Percentiles rank a stretch among this genome's conserved stretches.
Evolutionary conservation across 2,113 vertebrate genomes (phyloP).

Genomic region (Nesoenas mayeri): DNA sequence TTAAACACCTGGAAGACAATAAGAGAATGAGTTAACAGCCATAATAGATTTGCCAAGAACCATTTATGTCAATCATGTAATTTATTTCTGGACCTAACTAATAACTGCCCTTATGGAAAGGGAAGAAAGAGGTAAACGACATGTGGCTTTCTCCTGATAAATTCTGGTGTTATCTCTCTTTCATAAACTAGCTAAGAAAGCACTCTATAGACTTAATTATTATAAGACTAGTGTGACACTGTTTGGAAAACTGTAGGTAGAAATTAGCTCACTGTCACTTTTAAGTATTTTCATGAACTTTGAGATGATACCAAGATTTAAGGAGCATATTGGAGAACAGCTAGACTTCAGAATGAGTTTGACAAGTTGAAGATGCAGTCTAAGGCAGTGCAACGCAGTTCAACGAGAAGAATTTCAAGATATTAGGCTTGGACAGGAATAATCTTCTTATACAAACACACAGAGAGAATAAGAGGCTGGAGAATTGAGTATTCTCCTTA

Average conservation of each 20-base stretch:
- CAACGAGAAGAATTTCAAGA: neutral
- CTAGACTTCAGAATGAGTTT: neutral
- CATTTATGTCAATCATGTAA: neutral
- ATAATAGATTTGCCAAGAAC: neutral
- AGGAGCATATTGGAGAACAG: neutral
- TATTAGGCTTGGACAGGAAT: neutral
- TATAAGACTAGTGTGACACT: neutral
- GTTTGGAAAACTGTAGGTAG: neutral
- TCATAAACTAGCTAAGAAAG: neutral
- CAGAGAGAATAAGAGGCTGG: neutral
- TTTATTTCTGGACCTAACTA: slow-evolving; percentile 8
- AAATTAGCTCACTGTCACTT: neutral
- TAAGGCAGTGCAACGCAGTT: neutral
- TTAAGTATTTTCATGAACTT: neutral
- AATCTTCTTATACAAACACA: neutral
- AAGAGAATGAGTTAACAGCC: neutral
- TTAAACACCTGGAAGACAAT: neutral
- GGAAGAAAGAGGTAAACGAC: neutral
- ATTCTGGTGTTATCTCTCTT: neutral
- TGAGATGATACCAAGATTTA: neutral
- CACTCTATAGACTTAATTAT: neutral
- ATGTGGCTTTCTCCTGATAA: neutral
- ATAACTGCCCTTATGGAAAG: neutral
- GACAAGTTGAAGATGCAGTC: neutral
- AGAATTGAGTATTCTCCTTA: neutral